Base-by-base conservation (phyloP, 2,797 vertebrate genomes). In the Argya squamiceps region DNA sequence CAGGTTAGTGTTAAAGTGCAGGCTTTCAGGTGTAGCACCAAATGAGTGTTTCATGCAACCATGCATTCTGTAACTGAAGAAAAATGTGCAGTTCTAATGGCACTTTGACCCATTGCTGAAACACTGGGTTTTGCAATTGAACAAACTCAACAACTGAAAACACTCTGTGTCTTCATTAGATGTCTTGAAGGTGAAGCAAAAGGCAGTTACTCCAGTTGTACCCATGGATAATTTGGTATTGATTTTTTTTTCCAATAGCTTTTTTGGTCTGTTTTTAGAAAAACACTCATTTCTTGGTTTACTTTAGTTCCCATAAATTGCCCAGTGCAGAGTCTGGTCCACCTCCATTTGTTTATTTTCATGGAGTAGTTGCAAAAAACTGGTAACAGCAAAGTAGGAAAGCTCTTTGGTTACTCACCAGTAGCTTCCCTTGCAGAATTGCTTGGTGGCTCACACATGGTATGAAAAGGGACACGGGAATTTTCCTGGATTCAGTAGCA, bases 401-500 rank as follows among this genome's bases (percentile, higher is more conserved):
- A 89, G 84, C 89, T 44, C 89, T 68, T 77, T 74, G 46, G 84
- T 87, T 96, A 21, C 93, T 88, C 30, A 70, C 47, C 78, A 34
- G 93, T 97, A 75, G 87, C 69, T 89, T 96, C 92, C 88, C 96
- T 77, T 84, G 95, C 65, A 39, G 65, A 94, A 70, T 81, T 65
- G 89, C 89, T 97, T 92, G 46, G 53, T 91, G 93, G 95, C 97
- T 97, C 92, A 77, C 92, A 95, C 84, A 7, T 15, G 17, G 80
- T 70, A 43, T 6, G 56, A 68, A 97, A 95, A 94, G 77, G 96
- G 94, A 37, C 77, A 18, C 5, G 17, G 91, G 89, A 67, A 91
- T 94, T 93, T 92, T 88, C 93, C 89, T 95, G 89, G 89, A 60
- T 95, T 90, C 47, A 84, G 96, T 92, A 92, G 97, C 97, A 92